Percentiles rank a stretch among this genome's conserved stretches.
Conservation (phyloP, 2,888 invertebrate species). For the Theodoxus fluviatilis region DNA sequence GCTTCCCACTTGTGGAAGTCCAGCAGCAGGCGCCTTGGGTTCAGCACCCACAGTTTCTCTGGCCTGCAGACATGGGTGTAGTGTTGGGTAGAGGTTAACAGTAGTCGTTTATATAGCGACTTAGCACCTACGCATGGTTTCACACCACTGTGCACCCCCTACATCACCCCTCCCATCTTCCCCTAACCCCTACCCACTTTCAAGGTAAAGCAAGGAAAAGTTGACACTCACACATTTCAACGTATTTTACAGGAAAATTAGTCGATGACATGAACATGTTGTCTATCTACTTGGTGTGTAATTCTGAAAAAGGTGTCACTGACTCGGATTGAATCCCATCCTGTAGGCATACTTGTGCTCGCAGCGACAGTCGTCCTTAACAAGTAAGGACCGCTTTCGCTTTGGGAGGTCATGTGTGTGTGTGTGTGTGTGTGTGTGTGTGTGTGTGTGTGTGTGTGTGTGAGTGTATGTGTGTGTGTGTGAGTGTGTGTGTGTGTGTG, state of each 20-base stretch:
- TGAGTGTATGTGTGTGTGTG: constrained; percentile 9
- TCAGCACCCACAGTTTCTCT: constrained; percentile 90
- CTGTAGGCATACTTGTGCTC: too few relatives aligned
- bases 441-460: constrained; percentile 23
- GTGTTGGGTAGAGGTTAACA: too few relatives aligned
- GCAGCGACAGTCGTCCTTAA: neutral
- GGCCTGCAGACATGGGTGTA: constrained; percentile 71
- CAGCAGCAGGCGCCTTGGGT: constrained; percentile 82
- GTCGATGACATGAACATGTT: neutral
- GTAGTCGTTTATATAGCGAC: too few relatives aligned
- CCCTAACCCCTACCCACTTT: too few relatives aligned
- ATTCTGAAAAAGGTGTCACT: too few relatives aligned
- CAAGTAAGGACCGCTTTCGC: neutral
- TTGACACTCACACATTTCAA: too few relatives aligned
- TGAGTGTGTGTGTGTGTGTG: neutral
- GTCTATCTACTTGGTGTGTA: neutral
- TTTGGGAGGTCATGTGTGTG: neutral
- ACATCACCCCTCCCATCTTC: too few relatives aligned
- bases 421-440: constrained; percentile 21
- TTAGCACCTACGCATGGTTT: too few relatives aligned
- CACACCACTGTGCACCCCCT: too few relatives aligned
- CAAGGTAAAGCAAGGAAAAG: too few relatives aligned
- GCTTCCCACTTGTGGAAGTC: constrained; percentile 16
- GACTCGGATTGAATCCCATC: too few relatives aligned
- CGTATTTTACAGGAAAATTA: too few relatives aligned